phyloP scores from a whole-genome alignment of 2,888 invertebrate species.

The Subacronicta megacephala region DNA sequence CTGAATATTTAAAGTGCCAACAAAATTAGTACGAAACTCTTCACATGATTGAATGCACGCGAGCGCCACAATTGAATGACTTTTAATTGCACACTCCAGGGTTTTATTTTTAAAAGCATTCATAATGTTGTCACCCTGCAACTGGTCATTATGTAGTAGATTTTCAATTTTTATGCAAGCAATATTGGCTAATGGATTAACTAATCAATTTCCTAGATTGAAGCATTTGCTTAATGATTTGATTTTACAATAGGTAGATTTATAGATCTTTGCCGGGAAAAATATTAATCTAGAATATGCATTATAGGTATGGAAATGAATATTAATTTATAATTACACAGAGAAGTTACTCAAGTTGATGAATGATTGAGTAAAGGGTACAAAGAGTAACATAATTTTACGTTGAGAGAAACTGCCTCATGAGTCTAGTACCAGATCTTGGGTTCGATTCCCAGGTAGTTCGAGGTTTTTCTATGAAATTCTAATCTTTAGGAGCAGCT shows the following conservation, averaged over 20 bases:
- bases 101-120: conserved; percentile 28
- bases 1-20: conserved; percentile 49
- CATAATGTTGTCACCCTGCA: conserved; percentile 36
- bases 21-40: conserved; percentile 50
- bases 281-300: no score
- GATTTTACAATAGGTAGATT: conserved; percentile 21
- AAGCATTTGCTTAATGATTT: conserved; percentile 35
- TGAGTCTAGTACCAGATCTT: no score
- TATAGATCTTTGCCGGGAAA: background rate
- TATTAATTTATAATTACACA: no score
- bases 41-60: conserved; percentile 63
- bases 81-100: conserved; percentile 50
- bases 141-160: conserved; percentile 37
- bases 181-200: conserved; percentile 42
- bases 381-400: no score
- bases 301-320: no score
- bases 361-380: no score
- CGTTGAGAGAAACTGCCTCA: no score
- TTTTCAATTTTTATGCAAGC: conserved; percentile 46
- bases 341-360: no score
- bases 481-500: no score
- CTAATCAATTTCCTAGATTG: conserved; percentile 35
- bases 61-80: conserved; percentile 50
- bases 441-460: no score
- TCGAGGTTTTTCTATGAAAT: no score